Evolutionary conservation across 30 jellyfish, hydroid and myxozoan species (phyloP).

Genomic region (Chironex yamaguchii): DNA sequence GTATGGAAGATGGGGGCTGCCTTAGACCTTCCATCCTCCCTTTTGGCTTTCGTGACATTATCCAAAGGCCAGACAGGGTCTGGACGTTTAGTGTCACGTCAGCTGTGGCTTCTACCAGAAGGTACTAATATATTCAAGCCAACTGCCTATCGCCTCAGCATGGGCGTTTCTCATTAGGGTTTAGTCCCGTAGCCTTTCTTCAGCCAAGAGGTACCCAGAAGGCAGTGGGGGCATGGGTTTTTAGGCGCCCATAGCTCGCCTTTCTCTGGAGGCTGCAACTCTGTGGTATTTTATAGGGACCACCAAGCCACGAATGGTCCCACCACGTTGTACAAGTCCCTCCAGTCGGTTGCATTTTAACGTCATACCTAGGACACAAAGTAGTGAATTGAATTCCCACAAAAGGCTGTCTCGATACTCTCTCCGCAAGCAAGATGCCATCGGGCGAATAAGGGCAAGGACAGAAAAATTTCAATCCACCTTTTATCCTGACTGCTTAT

Average conservation of each 20-base stretch:
- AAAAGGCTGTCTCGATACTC: constrained; percentile 62
- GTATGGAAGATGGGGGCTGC: constrained; percentile 3
- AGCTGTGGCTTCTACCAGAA: constrained; percentile 21
- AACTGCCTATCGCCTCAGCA: constrained; percentile 15
- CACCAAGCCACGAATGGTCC: too few relatives aligned
- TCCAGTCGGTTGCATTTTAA: not conserved
- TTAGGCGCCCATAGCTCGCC: too few relatives aligned
- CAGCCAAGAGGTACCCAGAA: not conserved
- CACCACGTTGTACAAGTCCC: not conserved
- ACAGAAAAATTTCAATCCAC: constrained; percentile 30
- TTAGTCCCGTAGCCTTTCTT: not conserved
- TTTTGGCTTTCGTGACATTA: not conserved
- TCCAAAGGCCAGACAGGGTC: constrained; percentile 28
- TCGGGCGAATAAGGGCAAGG: constrained; percentile 68
- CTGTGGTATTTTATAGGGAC: too few relatives aligned
- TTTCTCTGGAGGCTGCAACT: too few relatives aligned
- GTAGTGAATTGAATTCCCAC: too few relatives aligned
- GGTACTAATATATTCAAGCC: not conserved
- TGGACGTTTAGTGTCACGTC: not conserved
- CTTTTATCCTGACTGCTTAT: constrained; percentile 20
- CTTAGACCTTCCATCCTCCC: constrained; percentile 4
- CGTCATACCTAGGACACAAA: too few relatives aligned
- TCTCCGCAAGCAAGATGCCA: constrained; percentile 51
- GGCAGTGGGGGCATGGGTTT: constrained; percentile 29
- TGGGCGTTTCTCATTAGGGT: not conserved